These are phyloP conservation scores for Solenodon paradoxus DNA, from an alignment of 2,113 vertebrate species.

Conservation along the genomic window DNA sequence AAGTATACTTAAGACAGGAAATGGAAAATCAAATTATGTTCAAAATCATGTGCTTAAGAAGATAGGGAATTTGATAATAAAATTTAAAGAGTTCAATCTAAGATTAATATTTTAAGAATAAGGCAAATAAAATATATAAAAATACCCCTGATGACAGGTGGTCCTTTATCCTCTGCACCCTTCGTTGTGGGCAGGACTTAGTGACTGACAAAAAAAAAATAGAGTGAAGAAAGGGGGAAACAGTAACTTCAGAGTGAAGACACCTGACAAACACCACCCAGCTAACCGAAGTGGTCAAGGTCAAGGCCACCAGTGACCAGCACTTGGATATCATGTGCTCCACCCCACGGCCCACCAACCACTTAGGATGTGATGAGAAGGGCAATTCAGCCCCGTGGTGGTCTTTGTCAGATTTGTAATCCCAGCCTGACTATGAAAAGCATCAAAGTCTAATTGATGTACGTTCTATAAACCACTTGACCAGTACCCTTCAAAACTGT, in stretches of 20 bases:
- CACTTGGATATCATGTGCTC: constrained; percentile 36
- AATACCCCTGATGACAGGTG: neutral
- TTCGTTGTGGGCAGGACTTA: neutral
- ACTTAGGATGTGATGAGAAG: neutral
- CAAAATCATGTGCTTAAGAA: constrained; percentile 43
- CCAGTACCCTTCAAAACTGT: constrained; percentile 48
- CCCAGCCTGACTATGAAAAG: neutral
- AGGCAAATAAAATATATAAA: neutral
- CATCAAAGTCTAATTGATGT: constrained; percentile 42
- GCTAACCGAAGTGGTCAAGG: constrained; percentile 8
- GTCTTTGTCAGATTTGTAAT: neutral
- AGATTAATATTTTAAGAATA: constrained; percentile 25
- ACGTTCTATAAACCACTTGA: constrained; percentile 21
- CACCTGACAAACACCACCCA: neutral
- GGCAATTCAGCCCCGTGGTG: constrained; percentile 29
- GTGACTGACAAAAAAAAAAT: neutral
- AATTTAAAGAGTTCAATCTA: neutral
- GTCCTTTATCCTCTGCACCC: neutral
- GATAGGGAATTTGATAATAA: neutral
- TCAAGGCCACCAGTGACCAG: neutral
- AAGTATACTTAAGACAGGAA: neutral
- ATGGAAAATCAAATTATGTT: neutral
- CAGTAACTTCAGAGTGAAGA: neutral
- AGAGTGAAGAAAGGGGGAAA: neutral
- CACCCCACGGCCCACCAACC: no score